Evolutionary conservation across 1,140 invertebrate species (phyloP).

Genomic region (Portunus trituberculatus): DNA sequence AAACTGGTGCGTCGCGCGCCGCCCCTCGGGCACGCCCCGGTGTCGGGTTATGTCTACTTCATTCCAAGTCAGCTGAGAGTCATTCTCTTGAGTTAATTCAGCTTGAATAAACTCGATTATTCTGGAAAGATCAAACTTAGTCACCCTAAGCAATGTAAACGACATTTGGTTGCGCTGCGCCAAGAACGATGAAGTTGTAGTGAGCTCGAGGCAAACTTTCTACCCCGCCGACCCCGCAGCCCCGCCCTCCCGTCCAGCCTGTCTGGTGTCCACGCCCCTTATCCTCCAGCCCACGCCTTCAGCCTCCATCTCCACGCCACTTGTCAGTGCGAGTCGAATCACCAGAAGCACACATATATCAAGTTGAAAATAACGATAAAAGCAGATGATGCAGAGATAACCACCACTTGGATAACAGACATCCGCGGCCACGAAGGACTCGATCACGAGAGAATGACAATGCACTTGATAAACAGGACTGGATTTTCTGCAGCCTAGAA

Average conservation of each 20-base stretch:
- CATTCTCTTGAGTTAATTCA: slow-evolving; percentile 1
- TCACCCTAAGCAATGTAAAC: slow-evolving; percentile 21
- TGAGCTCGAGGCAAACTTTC: not conserved
- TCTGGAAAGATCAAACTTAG: slow-evolving; percentile 4
- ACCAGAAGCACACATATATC: not conserved
- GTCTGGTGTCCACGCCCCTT: not conserved
- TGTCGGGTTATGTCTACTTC: not conserved
- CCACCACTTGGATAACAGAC: not conserved
- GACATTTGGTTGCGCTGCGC: not conserved
- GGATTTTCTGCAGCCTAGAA: too few relatives aligned
- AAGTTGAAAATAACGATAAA: not conserved
- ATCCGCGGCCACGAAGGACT: not conserved
- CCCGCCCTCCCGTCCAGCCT: not conserved
- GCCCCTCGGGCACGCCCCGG: not conserved
- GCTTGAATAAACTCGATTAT: not conserved
- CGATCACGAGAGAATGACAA: too few relatives aligned
- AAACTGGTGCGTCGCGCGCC: not conserved
- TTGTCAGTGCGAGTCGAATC: not conserved
- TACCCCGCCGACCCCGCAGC: not conserved
- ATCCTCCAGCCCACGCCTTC: not conserved
- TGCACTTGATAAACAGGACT: too few relatives aligned
- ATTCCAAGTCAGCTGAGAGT: not conserved
- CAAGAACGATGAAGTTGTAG: slow-evolving; percentile 10
- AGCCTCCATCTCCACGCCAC: not conserved
- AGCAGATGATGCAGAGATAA: not conserved